These are phyloP conservation scores for Drosophila novamexicana DNA, from an alignment of 1,140 invertebrate genomes.

Conservation along the genomic window DNA sequence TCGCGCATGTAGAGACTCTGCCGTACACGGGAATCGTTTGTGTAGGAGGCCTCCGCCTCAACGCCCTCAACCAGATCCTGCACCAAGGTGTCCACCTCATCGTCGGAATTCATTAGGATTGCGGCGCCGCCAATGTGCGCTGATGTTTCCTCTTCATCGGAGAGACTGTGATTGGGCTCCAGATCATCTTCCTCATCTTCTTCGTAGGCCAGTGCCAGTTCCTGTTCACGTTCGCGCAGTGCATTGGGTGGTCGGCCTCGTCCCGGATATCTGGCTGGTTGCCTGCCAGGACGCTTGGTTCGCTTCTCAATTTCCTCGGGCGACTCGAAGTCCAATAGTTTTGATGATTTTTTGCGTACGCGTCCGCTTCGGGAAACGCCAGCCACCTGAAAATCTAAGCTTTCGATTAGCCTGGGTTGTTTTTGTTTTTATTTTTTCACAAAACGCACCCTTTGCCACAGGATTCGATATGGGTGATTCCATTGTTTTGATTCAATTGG, in stretches of 20 bases:
- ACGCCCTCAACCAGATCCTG: conserved; percentile 77
- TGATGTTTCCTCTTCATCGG: conserved; percentile 36
- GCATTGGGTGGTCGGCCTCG: conserved; percentile 71
- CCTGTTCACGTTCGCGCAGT: conserved; percentile 47
- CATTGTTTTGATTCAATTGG: conserved; percentile 43
- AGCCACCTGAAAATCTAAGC: conserved; percentile 91
- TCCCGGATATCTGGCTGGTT: conserved; percentile 48
- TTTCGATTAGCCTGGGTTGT: background rate
- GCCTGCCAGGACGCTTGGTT: conserved; percentile 64
- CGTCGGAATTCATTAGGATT: conserved; percentile 64
- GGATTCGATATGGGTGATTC: conserved; percentile 32
- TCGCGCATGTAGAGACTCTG: conserved; percentile 91
- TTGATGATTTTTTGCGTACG: conserved; percentile 97
- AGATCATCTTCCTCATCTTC: conserved; percentile 33
- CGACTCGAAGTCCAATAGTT: conserved; percentile 96
- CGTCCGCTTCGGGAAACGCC: conserved; percentile 93
- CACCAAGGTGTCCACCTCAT: conserved; percentile 74
- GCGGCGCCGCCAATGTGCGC: conserved; percentile 7
- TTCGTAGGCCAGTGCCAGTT: conserved; percentile 43
- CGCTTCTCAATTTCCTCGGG: conserved; percentile 90
- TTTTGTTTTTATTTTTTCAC: background rate
- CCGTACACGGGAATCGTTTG: conserved; percentile 84
- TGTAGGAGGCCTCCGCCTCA: conserved; percentile 61
- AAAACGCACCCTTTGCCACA: conserved; percentile 22
- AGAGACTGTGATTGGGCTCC: conserved; percentile 39